Evolutionary conservation across 2,797 vertebrate species (phyloP).

Genomic region (Girardinus metallicus): DNA sequence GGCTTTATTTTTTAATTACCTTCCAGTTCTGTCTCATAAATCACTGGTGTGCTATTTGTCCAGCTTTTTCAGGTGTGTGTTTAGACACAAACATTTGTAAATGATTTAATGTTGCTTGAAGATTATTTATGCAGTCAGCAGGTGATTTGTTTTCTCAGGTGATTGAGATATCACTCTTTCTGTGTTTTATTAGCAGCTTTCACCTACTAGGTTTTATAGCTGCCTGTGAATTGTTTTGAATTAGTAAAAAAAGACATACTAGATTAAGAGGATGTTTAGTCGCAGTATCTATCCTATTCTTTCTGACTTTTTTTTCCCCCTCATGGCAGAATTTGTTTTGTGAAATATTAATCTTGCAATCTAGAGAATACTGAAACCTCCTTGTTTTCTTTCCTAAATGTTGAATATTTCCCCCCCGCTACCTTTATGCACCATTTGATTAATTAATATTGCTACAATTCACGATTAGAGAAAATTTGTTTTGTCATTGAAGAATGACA

Average conservation of each 20-base stretch:
- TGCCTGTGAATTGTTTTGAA: background rate
- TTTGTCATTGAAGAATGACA: background rate
- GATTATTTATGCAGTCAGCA: background rate
- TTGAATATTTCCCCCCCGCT: background rate
- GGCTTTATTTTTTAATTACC: slow-evolving; percentile 12
- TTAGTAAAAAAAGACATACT: background rate
- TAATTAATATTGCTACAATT: background rate
- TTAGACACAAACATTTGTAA: background rate
- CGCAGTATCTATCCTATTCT: background rate
- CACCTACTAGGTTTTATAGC: too few species aligned
- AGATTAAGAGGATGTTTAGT: too few species aligned
- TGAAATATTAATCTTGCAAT: background rate
- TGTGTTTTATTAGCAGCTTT: too few species aligned
- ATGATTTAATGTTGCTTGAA: background rate
- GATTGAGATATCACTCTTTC: background rate
- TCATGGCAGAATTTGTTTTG: background rate
- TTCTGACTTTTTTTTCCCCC: background rate
- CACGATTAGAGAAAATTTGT: slow-evolving; percentile 9
- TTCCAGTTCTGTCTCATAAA: background rate
- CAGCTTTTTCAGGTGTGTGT: background rate
- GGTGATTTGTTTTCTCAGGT: background rate
- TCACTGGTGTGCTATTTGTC: background rate
- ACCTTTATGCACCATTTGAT: background rate
- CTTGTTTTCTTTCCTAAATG: background rate
- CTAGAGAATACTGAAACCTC: background rate